phyloP scores from a whole-genome alignment of 1,140 invertebrate species.

The Temnothorax curvispinosus region DNA sequence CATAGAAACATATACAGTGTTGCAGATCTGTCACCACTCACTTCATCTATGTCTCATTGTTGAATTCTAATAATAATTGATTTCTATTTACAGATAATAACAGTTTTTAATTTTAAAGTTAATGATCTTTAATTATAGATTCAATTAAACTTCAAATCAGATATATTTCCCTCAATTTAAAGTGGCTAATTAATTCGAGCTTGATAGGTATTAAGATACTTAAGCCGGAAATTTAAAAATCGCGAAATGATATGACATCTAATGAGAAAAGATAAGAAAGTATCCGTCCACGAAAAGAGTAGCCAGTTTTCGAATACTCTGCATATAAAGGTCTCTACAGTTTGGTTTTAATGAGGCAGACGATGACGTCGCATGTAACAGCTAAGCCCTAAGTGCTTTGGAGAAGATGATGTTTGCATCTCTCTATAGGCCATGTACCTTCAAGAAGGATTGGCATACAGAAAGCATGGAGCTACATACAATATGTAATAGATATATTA shows the following conservation, averaged over 20 bases:
- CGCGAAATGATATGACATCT: not conserved
- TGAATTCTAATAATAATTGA: not conserved
- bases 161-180: not conserved
- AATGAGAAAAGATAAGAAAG: not conserved
- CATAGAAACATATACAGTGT: constrained; percentile 5
- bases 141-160: not conserved
- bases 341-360: constrained; percentile 57
- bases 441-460: constrained; percentile 19
- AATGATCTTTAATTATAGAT: not conserved
- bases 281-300: not conserved
- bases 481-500: constrained; percentile 39
- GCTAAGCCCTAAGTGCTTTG: constrained; percentile 55
- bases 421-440: constrained; percentile 45
- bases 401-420: constrained; percentile 60
- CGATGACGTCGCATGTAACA: constrained; percentile 51
- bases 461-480: not conserved
- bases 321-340: constrained; percentile 30
- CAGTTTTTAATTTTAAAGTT: constrained; percentile 3
- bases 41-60: not conserved
- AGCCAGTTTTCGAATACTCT: constrained; percentile 14
- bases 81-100: not conserved
- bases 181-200: not conserved
- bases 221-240: not conserved
- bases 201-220: not conserved
- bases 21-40: not conserved